These are phyloP conservation scores for Andrena hattorfiana DNA, from an alignment of 2,888 invertebrate species.

Conservation along the genomic window DNA sequence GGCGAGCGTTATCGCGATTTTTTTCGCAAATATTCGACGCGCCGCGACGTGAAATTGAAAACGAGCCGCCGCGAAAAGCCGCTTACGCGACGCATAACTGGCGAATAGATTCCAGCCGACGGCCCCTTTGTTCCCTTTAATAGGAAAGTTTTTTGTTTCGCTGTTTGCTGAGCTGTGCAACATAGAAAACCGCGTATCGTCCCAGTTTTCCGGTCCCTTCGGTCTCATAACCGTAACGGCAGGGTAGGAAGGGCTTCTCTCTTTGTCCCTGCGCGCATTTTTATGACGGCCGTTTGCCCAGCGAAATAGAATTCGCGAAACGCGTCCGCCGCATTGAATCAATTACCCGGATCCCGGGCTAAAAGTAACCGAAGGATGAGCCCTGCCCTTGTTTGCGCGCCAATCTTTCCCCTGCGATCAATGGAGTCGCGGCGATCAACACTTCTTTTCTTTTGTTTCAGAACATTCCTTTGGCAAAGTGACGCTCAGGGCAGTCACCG, in stretches of 20 bases:
- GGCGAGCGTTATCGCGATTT: slow-evolving; percentile 40
- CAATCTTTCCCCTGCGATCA: not conserved
- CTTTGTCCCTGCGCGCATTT: slow-evolving; percentile 55
- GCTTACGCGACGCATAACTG: slow-evolving; percentile 61
- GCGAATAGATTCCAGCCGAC: slow-evolving; percentile 57
- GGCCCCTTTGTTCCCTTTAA: slow-evolving; percentile 63
- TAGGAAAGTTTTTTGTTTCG: slow-evolving; percentile 65
- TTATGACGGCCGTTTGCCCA: slow-evolving; percentile 24
- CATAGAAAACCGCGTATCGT: slow-evolving; percentile 29
- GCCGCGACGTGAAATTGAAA: slow-evolving; percentile 60
- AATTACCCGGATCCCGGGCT: not conserved
- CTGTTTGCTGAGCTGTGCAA: slow-evolving; percentile 39
- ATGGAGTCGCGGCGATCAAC: not conserved
- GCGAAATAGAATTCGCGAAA: slow-evolving; percentile 14
- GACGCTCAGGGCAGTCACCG: slow-evolving; percentile 58
- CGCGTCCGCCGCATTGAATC: slow-evolving; percentile 6
- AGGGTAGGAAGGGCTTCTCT: slow-evolving; percentile 22
- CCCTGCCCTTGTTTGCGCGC: not conserved
- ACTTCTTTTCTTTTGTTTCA: slow-evolving; percentile 45
- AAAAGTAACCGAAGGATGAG: not conserved
- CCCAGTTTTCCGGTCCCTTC: slow-evolving; percentile 34
- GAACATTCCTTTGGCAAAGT: slow-evolving; percentile 59
- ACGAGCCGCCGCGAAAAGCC: slow-evolving; percentile 49
- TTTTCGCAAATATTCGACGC: slow-evolving; percentile 34
- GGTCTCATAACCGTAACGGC: slow-evolving; percentile 32